These are phyloP conservation scores for Sterrhoptilus dennistouni DNA, from an alignment of 2,113 vertebrate species.

Conservation along the genomic window DNA sequence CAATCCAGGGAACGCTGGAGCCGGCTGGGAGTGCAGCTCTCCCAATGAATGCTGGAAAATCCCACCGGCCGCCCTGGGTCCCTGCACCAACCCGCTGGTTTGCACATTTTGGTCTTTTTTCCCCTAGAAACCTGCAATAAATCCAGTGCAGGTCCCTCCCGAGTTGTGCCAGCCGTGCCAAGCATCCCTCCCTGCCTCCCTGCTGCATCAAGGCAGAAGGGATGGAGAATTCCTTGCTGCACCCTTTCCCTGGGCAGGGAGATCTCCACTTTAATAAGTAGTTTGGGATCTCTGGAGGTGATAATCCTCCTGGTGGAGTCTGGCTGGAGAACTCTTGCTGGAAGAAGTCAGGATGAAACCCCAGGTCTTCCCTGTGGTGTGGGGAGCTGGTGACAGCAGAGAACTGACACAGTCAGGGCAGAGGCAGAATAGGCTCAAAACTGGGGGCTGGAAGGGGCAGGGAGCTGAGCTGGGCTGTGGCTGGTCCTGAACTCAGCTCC, in stretches of 20 bases:
- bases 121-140: background rate
- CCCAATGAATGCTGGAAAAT: accelerated
- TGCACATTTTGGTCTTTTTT: background rate
- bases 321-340: background rate
- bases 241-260: background rate
- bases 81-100: background rate
- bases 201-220: accelerated
- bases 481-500: background rate
- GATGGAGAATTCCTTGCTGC: background rate
- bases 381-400: background rate
- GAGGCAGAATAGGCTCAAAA: accelerated
- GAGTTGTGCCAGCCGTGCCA: background rate
- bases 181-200: background rate
- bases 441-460: background rate
- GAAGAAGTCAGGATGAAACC: background rate
- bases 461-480: background rate
- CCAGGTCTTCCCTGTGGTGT: no score
- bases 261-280: background rate
- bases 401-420: background rate
- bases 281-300: background rate
- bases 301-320: background rate
- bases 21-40: background rate
- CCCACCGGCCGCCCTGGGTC: accelerated
- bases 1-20: background rate
- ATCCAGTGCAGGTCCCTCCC: background rate